Percentiles rank a stretch among this genome's conserved stretches.
Conservation (phyloP, 92 coral and sea anemone species). For the Parazoanthus darwini region DNA sequence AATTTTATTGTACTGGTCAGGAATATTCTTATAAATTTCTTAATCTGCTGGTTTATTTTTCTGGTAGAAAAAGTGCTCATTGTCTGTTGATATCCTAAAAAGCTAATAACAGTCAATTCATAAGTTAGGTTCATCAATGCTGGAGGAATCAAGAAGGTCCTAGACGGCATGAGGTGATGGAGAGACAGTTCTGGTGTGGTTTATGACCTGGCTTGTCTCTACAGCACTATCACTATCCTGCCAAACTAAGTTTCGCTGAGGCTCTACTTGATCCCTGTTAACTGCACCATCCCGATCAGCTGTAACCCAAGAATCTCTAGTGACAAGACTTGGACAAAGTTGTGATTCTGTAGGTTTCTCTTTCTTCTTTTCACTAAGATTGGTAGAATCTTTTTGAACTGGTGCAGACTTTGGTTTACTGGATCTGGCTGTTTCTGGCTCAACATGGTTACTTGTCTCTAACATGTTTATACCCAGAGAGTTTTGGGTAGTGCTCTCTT, state of each 20-base stretch:
- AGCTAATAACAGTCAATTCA: no score
- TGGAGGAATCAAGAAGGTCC: not conserved
- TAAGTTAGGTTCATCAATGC: not conserved
- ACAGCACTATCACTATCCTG: not conserved
- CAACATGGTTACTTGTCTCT: not conserved
- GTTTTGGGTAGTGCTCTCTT: not conserved
- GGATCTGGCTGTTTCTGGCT: not conserved
- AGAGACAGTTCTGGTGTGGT: not conserved
- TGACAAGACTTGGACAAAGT: not conserved
- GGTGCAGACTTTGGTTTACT: slow-evolving; percentile 11
- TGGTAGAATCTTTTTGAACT: slow-evolving; percentile 1
- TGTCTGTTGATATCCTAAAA: not conserved
- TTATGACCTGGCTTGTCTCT: not conserved
- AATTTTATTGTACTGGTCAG: no score
- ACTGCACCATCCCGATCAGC: not conserved
- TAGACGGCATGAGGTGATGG: slow-evolving; percentile 12
- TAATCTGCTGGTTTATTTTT: not conserved
- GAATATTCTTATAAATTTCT: not conserved
- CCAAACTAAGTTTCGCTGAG: not conserved
- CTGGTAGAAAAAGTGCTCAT: not conserved
- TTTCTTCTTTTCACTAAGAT: not conserved
- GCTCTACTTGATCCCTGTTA: not conserved
- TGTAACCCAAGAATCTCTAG: slow-evolving; percentile 21
- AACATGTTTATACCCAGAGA: not conserved
- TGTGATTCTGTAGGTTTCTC: not conserved